Evolutionary conservation across 2,888 invertebrate species (phyloP), one percentile per base, ranked within the genome.

Genomic region (Rhagonycha lutea): DNA sequence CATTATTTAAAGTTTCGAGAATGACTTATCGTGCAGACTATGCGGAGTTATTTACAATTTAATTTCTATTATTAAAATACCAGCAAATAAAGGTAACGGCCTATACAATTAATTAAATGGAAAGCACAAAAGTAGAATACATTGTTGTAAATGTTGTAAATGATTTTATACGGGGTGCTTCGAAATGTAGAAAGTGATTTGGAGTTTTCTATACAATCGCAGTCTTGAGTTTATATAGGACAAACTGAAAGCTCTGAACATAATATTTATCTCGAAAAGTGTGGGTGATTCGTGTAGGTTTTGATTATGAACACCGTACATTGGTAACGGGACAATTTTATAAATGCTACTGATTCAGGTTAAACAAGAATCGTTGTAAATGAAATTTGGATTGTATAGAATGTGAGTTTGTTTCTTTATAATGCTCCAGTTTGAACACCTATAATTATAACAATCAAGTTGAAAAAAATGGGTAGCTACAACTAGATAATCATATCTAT

Each of bases 241-340:
- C 63, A 65, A 18, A 65, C 63, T 24, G 26, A 65, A 65, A 24
- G 24, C 63, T 24, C 26, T 24, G 7, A 63, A 18, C 63, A 63
- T 23, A n/a, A n/a, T n/a, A n/a, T n/a, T n/a, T n/a, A 63, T 63
- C 7, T 63, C 63, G 0, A 12, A 8, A 23, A n/a, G 24, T 26
- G 63, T 65, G 26, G 63, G 63, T 65, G 63, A 24, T 65, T 65
- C 26, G 63, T 65, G 63, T 65, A 26, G 63, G 63, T 65, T 65
- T 65, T 65, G 63, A 65, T 65, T 65, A 65, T 65, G 63, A 65
- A 47, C 26, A 65, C 63, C 63, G 63, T 65, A 65, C 63, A 24
- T 12, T 47, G 47, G 47, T 65, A 65, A 65, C 63, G 63, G 63
- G 63, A 65, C 47, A 47, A 47, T 47, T n/a, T 47, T 47, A 47